Evolutionary conservation across 2,888 invertebrate species (phyloP), one percentile per base, ranked within the genome.

Genomic region (Nymphalis polychloros): DNA sequence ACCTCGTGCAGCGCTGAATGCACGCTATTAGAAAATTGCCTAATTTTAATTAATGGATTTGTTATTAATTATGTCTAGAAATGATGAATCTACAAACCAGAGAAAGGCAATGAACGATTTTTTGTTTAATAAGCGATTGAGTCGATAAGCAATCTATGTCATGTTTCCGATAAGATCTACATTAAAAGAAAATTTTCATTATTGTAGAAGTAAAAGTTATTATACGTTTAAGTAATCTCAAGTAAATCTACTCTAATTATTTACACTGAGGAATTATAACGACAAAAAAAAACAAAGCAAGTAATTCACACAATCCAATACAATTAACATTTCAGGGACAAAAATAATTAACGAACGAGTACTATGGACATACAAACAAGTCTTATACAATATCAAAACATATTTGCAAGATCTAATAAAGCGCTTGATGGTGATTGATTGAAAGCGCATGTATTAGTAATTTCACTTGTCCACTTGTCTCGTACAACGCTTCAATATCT

Each of bases 1-100:
- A 59, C 59, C 46, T 67, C 62, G 47, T 61, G 48, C 48, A 35
- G 57, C 41, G 52, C 19, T 48, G 35, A 57, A 50, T 35, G 59
- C 50, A 57, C 19, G 53, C 53, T 66, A 69, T 69, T 69, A 69
- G 13, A 52, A 50, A 41, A 63, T 52, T 64, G 68, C 63, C 57
- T 55, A 63, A 57, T 66, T 63, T 62, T 62, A 63, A 71, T 72
- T 59, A 65, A 53, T 46, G 46, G 31, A 66, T 47, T 31, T 46
- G 46, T 35, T 60, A 71, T 65, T 68, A 65, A 17, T 50, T 63
- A 46, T 13, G 19, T 46, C 19, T 63, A 35, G 63, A 63, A 64
- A 47, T 64, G 35, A 59, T 61, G 16, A 64, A 59, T 68, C 68
- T 20, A 13, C 41, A 49, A 63, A 66, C 27, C 52, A 17, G 49